Conservation (phyloP, 2,113 vertebrate species). For the Glaucidium brasilianum region DNA sequence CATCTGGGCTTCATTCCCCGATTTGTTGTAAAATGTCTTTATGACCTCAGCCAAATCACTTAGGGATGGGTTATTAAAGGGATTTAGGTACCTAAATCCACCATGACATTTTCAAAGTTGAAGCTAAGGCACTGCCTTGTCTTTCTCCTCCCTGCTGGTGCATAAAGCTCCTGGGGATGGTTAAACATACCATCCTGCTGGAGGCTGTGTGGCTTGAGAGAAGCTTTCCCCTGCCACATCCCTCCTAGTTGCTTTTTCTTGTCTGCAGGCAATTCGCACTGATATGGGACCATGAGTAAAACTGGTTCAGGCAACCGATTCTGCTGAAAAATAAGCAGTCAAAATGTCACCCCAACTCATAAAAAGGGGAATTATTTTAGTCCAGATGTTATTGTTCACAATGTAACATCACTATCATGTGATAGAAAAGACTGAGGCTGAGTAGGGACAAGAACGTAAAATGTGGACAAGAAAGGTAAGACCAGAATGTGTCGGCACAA, state of each 20-base stretch:
- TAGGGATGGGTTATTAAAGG: conserved; percentile 54
- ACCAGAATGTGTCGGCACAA: not conserved
- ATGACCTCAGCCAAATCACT: conserved; percentile 55
- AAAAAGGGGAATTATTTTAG: not conserved
- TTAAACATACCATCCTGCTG: not conserved
- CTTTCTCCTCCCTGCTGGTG: not conserved
- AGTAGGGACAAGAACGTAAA: not conserved
- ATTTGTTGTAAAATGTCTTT: conserved; percentile 43
- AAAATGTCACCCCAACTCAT: not conserved
- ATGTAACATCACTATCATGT: accelerated
- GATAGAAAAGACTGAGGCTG: not conserved
- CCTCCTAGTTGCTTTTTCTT: not conserved
- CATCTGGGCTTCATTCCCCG: conserved; percentile 57
- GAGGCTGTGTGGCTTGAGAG: not conserved
- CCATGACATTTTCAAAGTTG: conserved; percentile 64
- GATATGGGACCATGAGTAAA: not conserved
- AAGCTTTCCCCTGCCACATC: accelerated
- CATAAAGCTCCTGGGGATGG: not conserved
- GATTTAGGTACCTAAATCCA: conserved; percentile 64
- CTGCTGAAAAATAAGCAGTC: not conserved
- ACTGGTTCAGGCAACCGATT: not conserved
- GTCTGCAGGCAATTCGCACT: not conserved
- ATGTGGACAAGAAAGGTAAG: not conserved
- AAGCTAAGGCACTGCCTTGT: conserved; percentile 23
- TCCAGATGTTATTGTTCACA: not conserved